Percentiles rank a stretch among this genome's conserved stretches.
Evolutionary conservation across 2,797 vertebrate genomes (phyloP).

Genomic region (Enteromius mattozi): DNA sequence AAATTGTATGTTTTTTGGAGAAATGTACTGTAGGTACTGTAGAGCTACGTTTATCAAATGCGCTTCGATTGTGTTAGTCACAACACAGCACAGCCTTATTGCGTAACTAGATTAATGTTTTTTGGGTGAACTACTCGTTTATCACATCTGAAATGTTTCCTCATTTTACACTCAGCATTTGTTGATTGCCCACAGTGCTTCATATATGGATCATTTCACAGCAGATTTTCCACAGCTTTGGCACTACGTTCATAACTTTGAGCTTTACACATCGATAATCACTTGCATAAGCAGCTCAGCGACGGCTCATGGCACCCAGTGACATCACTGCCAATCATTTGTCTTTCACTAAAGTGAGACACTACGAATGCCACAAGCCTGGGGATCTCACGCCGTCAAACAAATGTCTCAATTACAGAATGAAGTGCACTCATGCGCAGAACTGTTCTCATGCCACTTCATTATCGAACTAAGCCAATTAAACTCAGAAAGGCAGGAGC

Average conservation of each 20-base stretch:
- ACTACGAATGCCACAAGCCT: neutral
- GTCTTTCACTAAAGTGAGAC: conserved; percentile 20
- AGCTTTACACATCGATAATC: conserved; percentile 5
- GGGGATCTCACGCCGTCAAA: conserved; percentile 18
- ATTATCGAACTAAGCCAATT: conserved; percentile 63
- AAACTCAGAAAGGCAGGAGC: conserved; percentile 43
- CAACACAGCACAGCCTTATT: neutral
- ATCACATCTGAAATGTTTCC: conserved; percentile 5
- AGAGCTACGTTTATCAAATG: neutral
- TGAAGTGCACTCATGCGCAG: conserved; percentile 45
- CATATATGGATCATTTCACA: neutral
- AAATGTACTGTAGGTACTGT: neutral
- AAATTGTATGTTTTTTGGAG: neutral
- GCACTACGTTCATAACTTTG: neutral
- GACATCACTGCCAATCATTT: conserved; percentile 17
- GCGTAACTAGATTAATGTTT: neutral
- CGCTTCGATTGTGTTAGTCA: neutral
- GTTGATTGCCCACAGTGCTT: conserved; percentile 1
- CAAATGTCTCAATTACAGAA: conserved; percentile 55
- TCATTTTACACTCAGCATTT: conserved; percentile 10
- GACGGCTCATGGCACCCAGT: neutral
- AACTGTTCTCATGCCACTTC: conserved; percentile 44
- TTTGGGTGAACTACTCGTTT: neutral
- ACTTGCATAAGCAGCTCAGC: neutral
- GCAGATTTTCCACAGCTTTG: neutral